Conservation (phyloP, 2,113 vertebrate species). For the Odocoileus virginianus region DNA sequence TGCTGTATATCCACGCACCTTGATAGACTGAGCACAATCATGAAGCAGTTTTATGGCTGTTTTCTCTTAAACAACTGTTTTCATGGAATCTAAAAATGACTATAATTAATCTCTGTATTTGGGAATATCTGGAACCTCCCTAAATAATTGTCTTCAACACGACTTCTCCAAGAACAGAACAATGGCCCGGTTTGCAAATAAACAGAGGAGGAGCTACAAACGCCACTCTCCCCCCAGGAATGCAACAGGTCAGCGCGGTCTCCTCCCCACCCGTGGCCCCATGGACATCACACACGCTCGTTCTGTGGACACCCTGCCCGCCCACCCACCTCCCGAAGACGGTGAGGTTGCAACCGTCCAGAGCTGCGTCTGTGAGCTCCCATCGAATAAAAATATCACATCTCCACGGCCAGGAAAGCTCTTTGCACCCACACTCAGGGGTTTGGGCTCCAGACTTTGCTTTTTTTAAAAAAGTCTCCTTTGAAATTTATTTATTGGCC, state of each 20-base stretch:
- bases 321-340: not conserved
- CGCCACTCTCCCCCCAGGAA: not conserved
- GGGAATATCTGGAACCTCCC: constrained; percentile 7
- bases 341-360: fast-evolving
- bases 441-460: not conserved
- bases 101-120: not conserved
- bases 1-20: not conserved
- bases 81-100: constrained; percentile 27
- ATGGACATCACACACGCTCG: fast-evolving
- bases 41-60: not conserved
- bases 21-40: not conserved
- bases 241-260: too few relatives aligned
- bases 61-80: not conserved
- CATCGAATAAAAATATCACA: not conserved
- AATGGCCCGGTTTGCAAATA: not conserved
- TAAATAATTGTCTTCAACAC: not conserved
- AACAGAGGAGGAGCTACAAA: not conserved
- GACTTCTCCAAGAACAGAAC: not conserved
- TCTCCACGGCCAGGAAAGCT: not conserved
- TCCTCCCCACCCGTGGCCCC: too few relatives aligned
- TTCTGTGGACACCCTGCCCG: too few relatives aligned
- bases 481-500: not conserved
- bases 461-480: not conserved
- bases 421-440: not conserved
- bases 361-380: too few relatives aligned